Percentiles rank a stretch among this genome's conserved stretches.
Evolutionary conservation across 2,113 vertebrate species (phyloP).

Genomic region (Elanus axillaris): DNA sequence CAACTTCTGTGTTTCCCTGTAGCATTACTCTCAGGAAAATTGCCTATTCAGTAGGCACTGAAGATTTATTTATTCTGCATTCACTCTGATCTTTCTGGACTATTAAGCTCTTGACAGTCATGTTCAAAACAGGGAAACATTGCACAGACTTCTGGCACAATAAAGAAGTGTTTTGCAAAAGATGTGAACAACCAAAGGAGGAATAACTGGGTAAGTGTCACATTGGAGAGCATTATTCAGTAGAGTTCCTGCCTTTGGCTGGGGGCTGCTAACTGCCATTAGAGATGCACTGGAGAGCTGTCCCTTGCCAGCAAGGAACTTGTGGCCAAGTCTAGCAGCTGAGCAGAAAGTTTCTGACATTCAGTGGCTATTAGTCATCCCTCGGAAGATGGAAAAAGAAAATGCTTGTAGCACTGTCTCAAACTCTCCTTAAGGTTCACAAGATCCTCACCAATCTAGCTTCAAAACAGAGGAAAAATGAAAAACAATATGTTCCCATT

Average conservation of each 20-base stretch:
- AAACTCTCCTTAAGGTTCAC: neutral
- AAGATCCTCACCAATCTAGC: neutral
- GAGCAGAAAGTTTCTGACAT: neutral
- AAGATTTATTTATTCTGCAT: neutral
- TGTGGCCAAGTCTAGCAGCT: neutral
- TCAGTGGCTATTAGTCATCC: neutral
- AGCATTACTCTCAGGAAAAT: neutral
- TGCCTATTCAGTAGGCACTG: neutral
- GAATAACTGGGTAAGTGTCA: neutral
- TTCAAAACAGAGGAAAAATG: neutral
- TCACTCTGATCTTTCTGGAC: neutral
- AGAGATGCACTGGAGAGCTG: neutral
- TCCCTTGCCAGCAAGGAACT: neutral
- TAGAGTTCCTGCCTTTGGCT: neutral
- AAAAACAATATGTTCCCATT: neutral
- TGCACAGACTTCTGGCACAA: neutral
- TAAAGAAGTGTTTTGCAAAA: neutral
- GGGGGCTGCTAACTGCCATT: neutral
- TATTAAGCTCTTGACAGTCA: neutral
- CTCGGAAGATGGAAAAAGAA: neutral
- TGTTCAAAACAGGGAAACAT: neutral
- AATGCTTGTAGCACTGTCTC: neutral
- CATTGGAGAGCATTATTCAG: neutral
- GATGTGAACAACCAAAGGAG: neutral
- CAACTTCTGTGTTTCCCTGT: neutral